These are phyloP conservation scores for Platycheirus rosarum DNA, from an alignment of 2,888 invertebrate genomes.

Conservation along the genomic window DNA sequence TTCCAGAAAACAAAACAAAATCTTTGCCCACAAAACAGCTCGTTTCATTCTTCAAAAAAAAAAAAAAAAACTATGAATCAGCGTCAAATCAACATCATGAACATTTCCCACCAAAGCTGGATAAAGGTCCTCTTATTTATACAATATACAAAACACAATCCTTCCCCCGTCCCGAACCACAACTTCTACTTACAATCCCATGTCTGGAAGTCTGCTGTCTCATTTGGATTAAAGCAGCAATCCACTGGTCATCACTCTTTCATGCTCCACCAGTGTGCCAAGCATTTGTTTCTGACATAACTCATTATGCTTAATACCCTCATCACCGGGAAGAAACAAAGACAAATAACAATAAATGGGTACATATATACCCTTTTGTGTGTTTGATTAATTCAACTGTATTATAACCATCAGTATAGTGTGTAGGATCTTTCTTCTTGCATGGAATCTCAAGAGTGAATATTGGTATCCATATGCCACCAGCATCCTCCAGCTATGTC, in stretches of 20 bases:
- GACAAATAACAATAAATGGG: slow-evolving; percentile 69
- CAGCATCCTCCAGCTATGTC: slow-evolving; percentile 16
- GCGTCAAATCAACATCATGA: slow-evolving; percentile 39
- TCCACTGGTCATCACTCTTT: slow-evolving; percentile 68
- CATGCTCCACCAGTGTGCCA: slow-evolving; percentile 62
- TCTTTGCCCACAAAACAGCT: neutral
- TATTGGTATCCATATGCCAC: slow-evolving; percentile 52
- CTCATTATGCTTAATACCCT: slow-evolving; percentile 76
- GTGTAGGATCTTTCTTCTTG: slow-evolving; percentile 50
- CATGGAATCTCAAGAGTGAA: slow-evolving; percentile 62
- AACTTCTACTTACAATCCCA: neutral
- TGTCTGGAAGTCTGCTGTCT: slow-evolving; percentile 51
- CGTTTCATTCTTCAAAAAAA: neutral
- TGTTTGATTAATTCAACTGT: slow-evolving; percentile 69
- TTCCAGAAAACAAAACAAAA: too few species aligned
- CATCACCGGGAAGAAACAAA: slow-evolving; percentile 70
- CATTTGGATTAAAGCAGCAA: slow-evolving; percentile 63
- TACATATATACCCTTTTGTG: slow-evolving; percentile 67
- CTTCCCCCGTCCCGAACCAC: slow-evolving; percentile 18
- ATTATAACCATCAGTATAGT: slow-evolving; percentile 37
- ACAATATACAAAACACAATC: slow-evolving; percentile 4
- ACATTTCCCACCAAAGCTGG: slow-evolving; percentile 22
- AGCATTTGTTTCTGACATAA: slow-evolving; percentile 81
- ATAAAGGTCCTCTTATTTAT: slow-evolving; percentile 11
- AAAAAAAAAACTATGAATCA: slow-evolving; percentile 29